Evolutionary conservation across 2,113 vertebrate species (phyloP).

Genomic region (Myotis brandtii): DNA sequence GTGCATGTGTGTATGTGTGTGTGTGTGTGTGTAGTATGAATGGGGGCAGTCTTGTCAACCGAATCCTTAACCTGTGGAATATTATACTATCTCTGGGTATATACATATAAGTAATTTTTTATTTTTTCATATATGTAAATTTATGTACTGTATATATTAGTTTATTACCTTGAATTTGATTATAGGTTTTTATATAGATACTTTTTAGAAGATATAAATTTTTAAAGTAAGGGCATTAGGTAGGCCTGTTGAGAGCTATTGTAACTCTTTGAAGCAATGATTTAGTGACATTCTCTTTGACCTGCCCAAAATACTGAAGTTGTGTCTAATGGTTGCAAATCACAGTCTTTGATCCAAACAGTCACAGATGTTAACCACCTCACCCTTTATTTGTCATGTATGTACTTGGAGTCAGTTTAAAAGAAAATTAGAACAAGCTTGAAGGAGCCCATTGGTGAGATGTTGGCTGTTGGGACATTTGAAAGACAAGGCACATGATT

Average conservation of each 20-base stretch:
- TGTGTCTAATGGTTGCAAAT: conserved; percentile 52
- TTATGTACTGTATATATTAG: neutral
- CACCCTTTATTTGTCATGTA: conserved; percentile 1
- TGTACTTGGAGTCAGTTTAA: conserved; percentile 36
- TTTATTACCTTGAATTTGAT: neutral
- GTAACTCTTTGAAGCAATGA: neutral
- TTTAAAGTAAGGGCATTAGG: neutral
- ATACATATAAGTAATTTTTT: too few relatives aligned
- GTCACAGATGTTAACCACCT: conserved; percentile 52
- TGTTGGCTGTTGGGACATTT: neutral
- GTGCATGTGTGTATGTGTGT: neutral
- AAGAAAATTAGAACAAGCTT: conserved; percentile 52
- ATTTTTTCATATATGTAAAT: neutral
- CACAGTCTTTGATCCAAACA: conserved; percentile 13
- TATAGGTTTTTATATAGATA: neutral
- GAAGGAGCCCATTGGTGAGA: neutral
- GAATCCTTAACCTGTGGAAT: too few relatives aligned
- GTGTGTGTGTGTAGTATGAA: neutral
- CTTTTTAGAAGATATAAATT: neutral
- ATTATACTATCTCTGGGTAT: too few relatives aligned
- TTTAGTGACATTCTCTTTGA: conserved; percentile 50
- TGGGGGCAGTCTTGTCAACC: too few relatives aligned
- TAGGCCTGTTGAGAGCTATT: neutral
- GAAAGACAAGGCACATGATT: neutral
- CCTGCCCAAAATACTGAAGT: conserved; percentile 24